Evolutionary conservation across 2,888 invertebrate species (phyloP), one percentile per base, ranked within the genome.

Genomic region (Dinocampus coccinellae): DNA sequence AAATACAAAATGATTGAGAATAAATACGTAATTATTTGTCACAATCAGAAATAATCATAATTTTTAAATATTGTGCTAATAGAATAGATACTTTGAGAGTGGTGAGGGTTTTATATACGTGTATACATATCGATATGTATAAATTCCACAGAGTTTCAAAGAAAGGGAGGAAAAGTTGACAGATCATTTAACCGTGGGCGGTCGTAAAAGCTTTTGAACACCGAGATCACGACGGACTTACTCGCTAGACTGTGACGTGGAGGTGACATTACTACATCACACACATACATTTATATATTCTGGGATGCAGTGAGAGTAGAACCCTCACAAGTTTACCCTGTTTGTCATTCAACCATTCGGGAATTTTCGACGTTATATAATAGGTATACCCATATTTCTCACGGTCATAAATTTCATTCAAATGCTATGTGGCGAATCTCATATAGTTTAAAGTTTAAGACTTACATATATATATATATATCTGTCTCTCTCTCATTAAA

Each of bases 171-270:
- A 47, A 2, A 4, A 16, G 80, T 80, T 81, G 81, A 82, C 83
- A 83, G 82, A 83, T 83, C 82, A 82, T 83, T 83, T 83, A 83
- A 81, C 82, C 80, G 79, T 70, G 78, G 79, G 69, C 72, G 77
- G n/a, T 83, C 84, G 83, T 84, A 84, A 84, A 83, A 81, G 39
- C 62, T 69, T 47, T 47, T n/a, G 72, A 65, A 70, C 66, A 67
- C 57, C 55, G 65, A 74, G 69, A 71, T 71, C 62, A 72, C 69
- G 70, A 71, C 65, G 72, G 73, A 77, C 39, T 4, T 76, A 78
- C 67, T 80, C 77, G 79, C 78, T 81, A 82, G 82, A 82, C 82
- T 79, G 81, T 79, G 79, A 80, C 79, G n/a, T 79, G 79, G 79
- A 57, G 47, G 7, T 47, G 47, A 20, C 6, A 4, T 3, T 7